A percentile compares a stretch with the other conserved stretches of the same genome.
Evolutionary conservation across 2,113 vertebrate genomes (phyloP).

Genomic region (Platysternon megacephalum): DNA sequence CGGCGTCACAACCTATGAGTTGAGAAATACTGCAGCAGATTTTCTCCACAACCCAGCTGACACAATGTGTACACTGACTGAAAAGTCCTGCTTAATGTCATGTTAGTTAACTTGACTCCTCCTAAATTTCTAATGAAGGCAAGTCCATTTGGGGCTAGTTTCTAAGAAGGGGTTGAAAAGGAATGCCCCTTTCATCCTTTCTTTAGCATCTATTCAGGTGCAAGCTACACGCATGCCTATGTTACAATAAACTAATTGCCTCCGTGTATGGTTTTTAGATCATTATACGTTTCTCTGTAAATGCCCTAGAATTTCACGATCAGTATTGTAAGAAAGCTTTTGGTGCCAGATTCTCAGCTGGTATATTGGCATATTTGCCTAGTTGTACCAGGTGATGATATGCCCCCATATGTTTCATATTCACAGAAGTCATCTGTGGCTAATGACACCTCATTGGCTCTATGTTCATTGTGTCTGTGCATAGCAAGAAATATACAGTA

Average conservation of each 20-base stretch:
- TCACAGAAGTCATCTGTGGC: not conserved
- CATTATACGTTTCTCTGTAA: fast-evolving
- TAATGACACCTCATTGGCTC: not conserved
- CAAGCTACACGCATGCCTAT: not conserved
- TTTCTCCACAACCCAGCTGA: not conserved
- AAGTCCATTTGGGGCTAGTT: not conserved
- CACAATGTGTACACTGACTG: not conserved
- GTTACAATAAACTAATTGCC: fast-evolving
- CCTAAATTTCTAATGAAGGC: not conserved
- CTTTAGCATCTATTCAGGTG: not conserved
- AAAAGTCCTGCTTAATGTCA: not conserved
- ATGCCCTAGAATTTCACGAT: not conserved
- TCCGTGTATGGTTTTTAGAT: not conserved
- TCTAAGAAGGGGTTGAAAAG: not conserved
- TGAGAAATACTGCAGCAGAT: not conserved
- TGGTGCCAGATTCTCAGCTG: not conserved
- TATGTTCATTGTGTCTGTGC: not conserved
- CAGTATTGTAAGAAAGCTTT: not conserved
- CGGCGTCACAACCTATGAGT: not conserved
- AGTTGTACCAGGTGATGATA: not conserved
- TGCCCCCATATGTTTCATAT: not conserved
- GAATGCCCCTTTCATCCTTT: not conserved
- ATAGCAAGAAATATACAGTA: not conserved
- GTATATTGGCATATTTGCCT: fast-evolving
- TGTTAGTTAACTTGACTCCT: not conserved